phyloP scores from a whole-genome alignment of 1,140 invertebrate genomes.

The Sweltsa coloradensis region DNA sequence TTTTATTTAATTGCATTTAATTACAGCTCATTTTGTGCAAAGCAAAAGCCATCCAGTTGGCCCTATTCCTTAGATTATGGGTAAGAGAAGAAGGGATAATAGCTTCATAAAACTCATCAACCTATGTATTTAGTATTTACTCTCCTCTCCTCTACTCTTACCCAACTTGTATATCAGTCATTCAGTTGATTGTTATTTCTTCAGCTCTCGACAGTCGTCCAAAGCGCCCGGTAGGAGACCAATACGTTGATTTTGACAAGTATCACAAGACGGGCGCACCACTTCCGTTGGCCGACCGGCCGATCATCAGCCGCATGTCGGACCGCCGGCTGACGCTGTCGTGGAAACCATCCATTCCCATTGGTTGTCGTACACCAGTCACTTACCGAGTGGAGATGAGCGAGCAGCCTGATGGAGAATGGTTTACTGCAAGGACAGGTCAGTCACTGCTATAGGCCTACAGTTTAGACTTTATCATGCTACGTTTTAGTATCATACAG shows the following conservation, averaged over 20 bases:
- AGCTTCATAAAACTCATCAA: no score
- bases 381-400: constrained; percentile 93
- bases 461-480: no score
- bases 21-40: no score
- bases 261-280: constrained; percentile 67
- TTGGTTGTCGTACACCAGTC: constrained; percentile 65
- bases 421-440: constrained; percentile 68
- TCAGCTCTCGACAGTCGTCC: constrained; percentile 53
- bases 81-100: no score
- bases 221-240: constrained; percentile 59
- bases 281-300: constrained; percentile 71
- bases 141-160: no score
- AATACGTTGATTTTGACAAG: constrained; percentile 74
- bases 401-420: constrained; percentile 74
- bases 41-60: no score
- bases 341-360: constrained; percentile 82
- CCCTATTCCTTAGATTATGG: no score
- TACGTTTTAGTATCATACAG: no score
- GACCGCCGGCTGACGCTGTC: constrained; percentile 72
- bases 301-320: constrained; percentile 79
- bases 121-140: no score
- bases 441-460: constrained; percentile 10
- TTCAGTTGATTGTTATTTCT: constrained; percentile 17
- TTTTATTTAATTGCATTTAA: no score
- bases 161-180: no score